Evolutionary conservation across 2,113 vertebrate genomes (phyloP).

Genomic region (Seriola aureovittata): DNA sequence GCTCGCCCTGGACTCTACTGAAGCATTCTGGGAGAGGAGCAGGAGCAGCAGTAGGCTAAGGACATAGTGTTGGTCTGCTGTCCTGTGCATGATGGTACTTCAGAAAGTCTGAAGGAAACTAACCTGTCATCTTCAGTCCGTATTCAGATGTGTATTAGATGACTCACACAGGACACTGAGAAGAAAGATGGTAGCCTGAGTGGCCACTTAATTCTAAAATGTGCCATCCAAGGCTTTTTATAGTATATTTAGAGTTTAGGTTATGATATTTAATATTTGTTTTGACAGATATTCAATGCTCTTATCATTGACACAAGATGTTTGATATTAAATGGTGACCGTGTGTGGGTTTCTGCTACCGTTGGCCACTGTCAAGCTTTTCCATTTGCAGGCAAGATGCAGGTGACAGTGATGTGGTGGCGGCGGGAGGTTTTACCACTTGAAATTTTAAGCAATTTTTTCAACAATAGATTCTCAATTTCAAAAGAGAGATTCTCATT

Average conservation of each 20-base stretch:
- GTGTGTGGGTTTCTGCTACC: too few relatives aligned
- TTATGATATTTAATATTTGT: not conserved
- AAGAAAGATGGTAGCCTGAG: not conserved
- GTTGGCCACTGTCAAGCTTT: too few relatives aligned
- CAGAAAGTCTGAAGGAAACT: constrained; percentile 1
- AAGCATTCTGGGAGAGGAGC: constrained; percentile 69
- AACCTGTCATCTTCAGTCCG: constrained; percentile 12
- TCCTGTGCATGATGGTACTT: not conserved
- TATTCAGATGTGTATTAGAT: constrained; percentile 1
- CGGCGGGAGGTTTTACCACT: too few relatives aligned
- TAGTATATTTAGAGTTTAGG: not conserved
- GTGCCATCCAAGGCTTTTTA: not conserved
- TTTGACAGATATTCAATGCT: not conserved
- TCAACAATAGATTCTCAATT: too few relatives aligned
- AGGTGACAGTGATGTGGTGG: too few relatives aligned
- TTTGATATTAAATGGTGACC: not conserved
- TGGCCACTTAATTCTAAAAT: too few relatives aligned
- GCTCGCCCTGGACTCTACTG: constrained; percentile 33
- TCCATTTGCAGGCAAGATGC: too few relatives aligned
- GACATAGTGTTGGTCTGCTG: constrained; percentile 27
- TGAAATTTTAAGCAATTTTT: too few relatives aligned
- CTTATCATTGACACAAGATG: not conserved
- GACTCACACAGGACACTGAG: not conserved
- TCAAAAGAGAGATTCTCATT: too few relatives aligned
- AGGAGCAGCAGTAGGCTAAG: constrained; percentile 41